Conservation (phyloP, 1,140 invertebrate species). For the Bombyx mandarina region DNA sequence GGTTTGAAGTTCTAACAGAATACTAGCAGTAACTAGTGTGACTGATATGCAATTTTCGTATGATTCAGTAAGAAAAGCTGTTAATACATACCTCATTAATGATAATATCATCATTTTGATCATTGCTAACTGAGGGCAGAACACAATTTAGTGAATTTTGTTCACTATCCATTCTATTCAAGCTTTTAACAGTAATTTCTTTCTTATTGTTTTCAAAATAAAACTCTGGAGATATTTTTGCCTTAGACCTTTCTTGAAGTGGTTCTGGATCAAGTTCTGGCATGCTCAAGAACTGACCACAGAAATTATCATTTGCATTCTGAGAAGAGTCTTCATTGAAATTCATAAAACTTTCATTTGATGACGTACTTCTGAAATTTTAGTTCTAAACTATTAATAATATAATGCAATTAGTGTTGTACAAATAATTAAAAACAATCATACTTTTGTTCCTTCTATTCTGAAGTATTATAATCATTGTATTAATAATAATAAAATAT, state of each 20-base stretch:
- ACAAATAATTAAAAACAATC: background rate
- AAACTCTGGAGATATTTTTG: constrained; percentile 50
- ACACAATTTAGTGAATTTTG: constrained; percentile 56
- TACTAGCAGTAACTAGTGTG: too few relatives aligned
- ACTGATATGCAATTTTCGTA: too few relatives aligned
- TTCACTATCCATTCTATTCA: constrained; percentile 25
- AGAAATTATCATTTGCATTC: constrained; percentile 38
- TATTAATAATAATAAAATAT: constrained; percentile 1
- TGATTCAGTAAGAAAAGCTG: too few relatives aligned
- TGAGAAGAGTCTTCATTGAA: constrained; percentile 38
- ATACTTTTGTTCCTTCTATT: too few relatives aligned
- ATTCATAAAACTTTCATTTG: constrained; percentile 38
- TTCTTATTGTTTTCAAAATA: constrained; percentile 42
- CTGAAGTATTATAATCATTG: too few relatives aligned
- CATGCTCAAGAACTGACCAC: constrained; percentile 46
- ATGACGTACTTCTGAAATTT: constrained; percentile 22
- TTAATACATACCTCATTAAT: constrained; percentile 34
- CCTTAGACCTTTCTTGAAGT: constrained; percentile 25
- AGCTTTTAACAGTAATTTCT: constrained; percentile 27
- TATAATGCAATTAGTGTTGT: background rate
- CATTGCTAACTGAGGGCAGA: constrained; percentile 50
- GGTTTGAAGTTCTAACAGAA: too few relatives aligned
- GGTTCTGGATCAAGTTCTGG: constrained; percentile 46
- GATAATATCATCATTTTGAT: constrained; percentile 45
- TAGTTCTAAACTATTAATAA: constrained; percentile 3